These are phyloP conservation scores for Drosophila equinoxialis DNA, from an alignment of 1,140 invertebrate species.

Conservation along the genomic window DNA sequence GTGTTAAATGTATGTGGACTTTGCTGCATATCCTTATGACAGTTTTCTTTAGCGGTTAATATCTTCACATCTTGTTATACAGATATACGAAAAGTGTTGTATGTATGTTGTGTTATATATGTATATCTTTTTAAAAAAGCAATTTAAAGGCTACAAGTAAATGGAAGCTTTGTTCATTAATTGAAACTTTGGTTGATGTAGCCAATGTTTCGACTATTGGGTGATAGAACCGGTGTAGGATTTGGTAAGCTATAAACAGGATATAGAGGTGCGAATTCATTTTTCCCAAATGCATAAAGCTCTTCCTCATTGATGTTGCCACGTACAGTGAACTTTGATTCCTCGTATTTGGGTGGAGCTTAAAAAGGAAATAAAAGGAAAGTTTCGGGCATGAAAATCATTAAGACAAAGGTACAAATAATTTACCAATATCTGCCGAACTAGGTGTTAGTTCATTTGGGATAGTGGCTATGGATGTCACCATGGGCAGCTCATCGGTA, in stretches of 20 bases:
- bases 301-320: constrained; percentile 80
- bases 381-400: not conserved
- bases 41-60: not conserved
- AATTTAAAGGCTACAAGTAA: not conserved
- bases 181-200: constrained; percentile 60
- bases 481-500: constrained; percentile 52
- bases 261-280: constrained; percentile 77
- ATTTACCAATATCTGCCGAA: constrained; percentile 55
- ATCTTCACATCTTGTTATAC: not conserved
- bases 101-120: constrained; percentile 15
- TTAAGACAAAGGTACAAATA: not conserved
- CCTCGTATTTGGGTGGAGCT: constrained; percentile 69
- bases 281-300: constrained; percentile 63
- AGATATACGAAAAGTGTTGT: not conserved
- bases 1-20: not conserved
- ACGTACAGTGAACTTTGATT: constrained; percentile 58
- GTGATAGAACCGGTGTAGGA: constrained; percentile 54
- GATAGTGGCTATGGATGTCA: constrained; percentile 42
- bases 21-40: not conserved
- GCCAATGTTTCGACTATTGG: constrained; percentile 49
- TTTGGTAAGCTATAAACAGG: constrained; percentile 72
- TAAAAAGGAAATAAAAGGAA: not conserved
- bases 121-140: constrained; percentile 7
- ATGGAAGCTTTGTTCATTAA: constrained; percentile 32
- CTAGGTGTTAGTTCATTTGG: constrained; percentile 34